These are phyloP conservation scores for Smithornis capensis DNA, from an alignment of 2,113 vertebrate genomes.

Conservation along the genomic window DNA sequence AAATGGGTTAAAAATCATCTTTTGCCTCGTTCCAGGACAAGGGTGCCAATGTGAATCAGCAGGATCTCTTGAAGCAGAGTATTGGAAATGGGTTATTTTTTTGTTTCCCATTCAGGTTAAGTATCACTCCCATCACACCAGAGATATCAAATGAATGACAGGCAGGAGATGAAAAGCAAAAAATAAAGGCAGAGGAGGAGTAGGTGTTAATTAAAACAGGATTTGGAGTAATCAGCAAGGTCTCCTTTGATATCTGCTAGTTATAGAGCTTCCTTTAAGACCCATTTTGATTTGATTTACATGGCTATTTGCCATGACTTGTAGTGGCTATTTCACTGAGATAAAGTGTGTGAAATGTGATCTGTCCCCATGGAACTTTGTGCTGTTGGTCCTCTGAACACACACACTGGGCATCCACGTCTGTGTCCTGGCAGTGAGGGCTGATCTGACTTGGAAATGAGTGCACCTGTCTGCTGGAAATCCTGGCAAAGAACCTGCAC, in stretches of 20 bases:
- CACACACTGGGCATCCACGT: not conserved
- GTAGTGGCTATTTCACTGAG: not conserved
- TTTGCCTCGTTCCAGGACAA: not conserved
- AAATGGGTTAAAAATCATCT: not conserved
- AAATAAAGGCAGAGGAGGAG: not conserved
- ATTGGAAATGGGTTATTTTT: not conserved
- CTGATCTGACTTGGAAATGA: not conserved
- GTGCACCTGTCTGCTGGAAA: not conserved
- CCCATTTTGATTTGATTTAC: not conserved
- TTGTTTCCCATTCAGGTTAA: not conserved
- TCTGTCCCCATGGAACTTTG: not conserved
- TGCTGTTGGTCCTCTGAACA: not conserved
- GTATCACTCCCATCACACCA: not conserved
- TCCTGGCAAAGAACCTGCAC: not conserved
- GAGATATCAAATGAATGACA: not conserved
- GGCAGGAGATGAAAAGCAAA: not conserved
- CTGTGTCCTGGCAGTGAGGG: not conserved
- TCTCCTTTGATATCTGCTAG: not conserved
- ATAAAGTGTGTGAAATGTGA: not conserved
- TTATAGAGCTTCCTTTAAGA: not conserved
- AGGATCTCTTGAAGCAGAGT: not conserved
- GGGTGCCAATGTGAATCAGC: not conserved
- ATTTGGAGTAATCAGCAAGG: slow-evolving; percentile 4
- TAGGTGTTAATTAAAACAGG: slow-evolving; percentile 44
- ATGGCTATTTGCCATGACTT: not conserved